A percentile compares a stretch with the other conserved stretches of the same genome.
These are phyloP conservation scores for Pimpla rufipes DNA, from an alignment of 2,888 invertebrate species.

Conservation along the genomic window DNA sequence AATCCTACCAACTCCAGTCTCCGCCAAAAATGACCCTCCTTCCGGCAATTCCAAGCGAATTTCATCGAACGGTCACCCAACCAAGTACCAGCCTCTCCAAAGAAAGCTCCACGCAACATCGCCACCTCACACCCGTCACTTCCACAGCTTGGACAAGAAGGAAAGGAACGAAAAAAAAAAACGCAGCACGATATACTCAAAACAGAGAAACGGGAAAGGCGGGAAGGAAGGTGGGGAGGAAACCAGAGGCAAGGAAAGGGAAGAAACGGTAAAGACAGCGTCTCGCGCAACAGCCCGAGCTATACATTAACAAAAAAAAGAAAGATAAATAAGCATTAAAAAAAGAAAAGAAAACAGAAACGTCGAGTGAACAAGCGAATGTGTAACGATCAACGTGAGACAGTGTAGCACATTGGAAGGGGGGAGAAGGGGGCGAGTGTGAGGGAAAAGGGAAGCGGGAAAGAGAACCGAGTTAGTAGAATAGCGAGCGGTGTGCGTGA, in stretches of 20 bases:
- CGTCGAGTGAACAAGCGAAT: slow-evolving; percentile 53
- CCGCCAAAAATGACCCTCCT: background rate
- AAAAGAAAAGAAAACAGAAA: background rate
- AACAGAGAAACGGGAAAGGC: background rate
- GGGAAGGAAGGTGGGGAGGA: background rate
- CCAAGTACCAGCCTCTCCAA: background rate
- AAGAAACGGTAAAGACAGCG: background rate
- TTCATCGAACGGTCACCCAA: background rate
- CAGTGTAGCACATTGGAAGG: slow-evolving; percentile 29
- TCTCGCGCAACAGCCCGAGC: slow-evolving; percentile 35
- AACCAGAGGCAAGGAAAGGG: background rate
- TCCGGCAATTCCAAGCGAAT: background rate
- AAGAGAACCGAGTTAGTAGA: slow-evolving; percentile 76
- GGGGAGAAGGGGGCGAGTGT: slow-evolving; percentile 68
- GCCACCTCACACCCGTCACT: background rate
- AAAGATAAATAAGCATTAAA: too few relatives aligned
- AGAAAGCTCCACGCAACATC: too few relatives aligned
- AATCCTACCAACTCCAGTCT: too few relatives aligned
- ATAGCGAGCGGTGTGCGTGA: slow-evolving; percentile 76
- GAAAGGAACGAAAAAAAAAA: background rate
- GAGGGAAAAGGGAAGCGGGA: slow-evolving; percentile 70
- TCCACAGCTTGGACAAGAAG: too few relatives aligned
- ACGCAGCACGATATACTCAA: slow-evolving; percentile 15
- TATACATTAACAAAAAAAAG: background rate
- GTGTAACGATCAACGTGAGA: slow-evolving; percentile 39